phyloP scores from a whole-genome alignment of 2,113 vertebrate genomes.

The Apteryx mantelli region DNA sequence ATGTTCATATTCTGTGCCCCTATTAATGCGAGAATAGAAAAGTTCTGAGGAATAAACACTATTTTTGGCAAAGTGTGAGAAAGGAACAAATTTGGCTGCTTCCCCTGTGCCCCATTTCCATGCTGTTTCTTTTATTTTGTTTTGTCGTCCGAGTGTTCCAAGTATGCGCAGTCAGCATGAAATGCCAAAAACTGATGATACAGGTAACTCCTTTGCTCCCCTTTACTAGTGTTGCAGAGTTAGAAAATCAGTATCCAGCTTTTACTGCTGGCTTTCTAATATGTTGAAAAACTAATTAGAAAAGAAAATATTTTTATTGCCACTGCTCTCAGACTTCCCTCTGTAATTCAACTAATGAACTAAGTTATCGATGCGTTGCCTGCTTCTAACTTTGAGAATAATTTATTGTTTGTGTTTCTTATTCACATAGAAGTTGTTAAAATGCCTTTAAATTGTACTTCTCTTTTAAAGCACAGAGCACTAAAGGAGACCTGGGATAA shows the following conservation, averaged over 20 bases:
- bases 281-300: neutral
- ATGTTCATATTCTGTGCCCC: neutral
- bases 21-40: neutral
- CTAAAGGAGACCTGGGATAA: neutral
- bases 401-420: neutral
- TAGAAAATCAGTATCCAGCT: neutral
- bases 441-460: neutral
- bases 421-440: neutral
- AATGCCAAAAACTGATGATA: neutral
- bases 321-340: neutral
- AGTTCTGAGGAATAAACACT: neutral
- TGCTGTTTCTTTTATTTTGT: neutral
- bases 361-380: neutral
- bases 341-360: neutral
- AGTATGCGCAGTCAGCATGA: rapidly evolving
- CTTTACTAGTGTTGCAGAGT: neutral
- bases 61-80: neutral
- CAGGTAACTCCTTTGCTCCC: neutral
- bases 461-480: neutral
- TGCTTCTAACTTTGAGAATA: neutral
- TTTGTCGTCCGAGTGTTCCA: neutral
- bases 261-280: neutral
- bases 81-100: neutral
- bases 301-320: neutral
- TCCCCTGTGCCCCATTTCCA: neutral